Base-by-base conservation (phyloP, 2,888 invertebrate species). In the Andrena chrysosceles region DNA sequence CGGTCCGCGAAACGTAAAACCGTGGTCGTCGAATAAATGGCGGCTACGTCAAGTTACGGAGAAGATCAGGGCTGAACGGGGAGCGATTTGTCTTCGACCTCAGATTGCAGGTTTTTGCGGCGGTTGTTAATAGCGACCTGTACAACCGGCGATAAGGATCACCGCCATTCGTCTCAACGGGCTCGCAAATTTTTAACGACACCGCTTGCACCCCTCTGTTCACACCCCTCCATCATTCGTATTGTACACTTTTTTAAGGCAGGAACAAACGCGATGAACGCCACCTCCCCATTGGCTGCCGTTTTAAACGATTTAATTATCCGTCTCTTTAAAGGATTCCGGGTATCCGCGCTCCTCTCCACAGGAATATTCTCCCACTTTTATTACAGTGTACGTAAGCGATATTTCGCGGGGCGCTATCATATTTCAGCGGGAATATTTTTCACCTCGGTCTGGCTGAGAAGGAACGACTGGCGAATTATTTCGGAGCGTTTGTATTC, bases 51-150 rank as follows among this genome's bases (percentile, higher is more conserved):
- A 56, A 81, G 88, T 82, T 82, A 85, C 77, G 75, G 16, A 59
- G 77, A 88, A 84, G 87, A 88, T 88, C 86, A 85, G 29, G 63
- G 75, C 63, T 60, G 77, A 70, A 84, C 87, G 85, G 73, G 74
- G 77, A 74, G 87, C 90, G 90, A 92, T 93, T 92, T 93, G 90
- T 92, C 91, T 89, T 89, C 87, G 84, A 89, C 85, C 89, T 88
- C 85, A 90, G 91, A 92, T 92, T 90, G 89, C 90, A 89, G 90
- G 88, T 91, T 92, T 91, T 91, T 89, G 89, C 90, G 90, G 90
- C 72, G 86, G 89, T 91, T 90, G 92, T 91, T 93, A 93, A 92
- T 92, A 92, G 90, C 77, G 54, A 85, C 78, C 88, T 87, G 90
- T 89, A 90, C 89, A 89, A 86, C 71, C 85, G 63, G 80, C 84